Percentiles rank a stretch among this genome's conserved stretches.
These are phyloP conservation scores for Phymanthus crucifer DNA, from an alignment of 92 coral and sea anemone genomes.

Conservation along the genomic window DNA sequence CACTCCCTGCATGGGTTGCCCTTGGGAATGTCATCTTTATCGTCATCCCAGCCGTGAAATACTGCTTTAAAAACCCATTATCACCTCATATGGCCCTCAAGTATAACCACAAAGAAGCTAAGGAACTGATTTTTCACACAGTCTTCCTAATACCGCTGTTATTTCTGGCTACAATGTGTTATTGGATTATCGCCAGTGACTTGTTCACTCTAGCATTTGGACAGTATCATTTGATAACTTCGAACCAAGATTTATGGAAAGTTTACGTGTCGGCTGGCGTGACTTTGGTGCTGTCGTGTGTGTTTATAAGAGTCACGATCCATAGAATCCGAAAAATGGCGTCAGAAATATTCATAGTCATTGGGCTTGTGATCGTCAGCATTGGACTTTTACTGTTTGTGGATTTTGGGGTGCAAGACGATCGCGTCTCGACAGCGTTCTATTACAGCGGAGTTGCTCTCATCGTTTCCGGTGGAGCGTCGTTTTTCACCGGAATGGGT, in stretches of 20 bases:
- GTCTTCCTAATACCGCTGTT: constrained; percentile 51
- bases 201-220: constrained; percentile 87
- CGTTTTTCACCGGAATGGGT: constrained; percentile 84
- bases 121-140: constrained; percentile 66
- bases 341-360: constrained; percentile 63
- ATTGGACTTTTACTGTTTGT: constrained; percentile 70
- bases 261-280: constrained; percentile 81
- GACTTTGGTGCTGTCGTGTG: constrained; percentile 64
- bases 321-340: constrained; percentile 58
- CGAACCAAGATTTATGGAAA: constrained; percentile 79
- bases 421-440: constrained; percentile 45
- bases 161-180: constrained; percentile 76
- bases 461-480: constrained; percentile 88
- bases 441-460: constrained; percentile 78
- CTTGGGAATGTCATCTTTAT: constrained; percentile 66
- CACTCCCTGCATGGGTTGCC: constrained; percentile 91
- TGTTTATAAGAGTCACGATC: constrained; percentile 60
- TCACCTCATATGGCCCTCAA: constrained; percentile 96
- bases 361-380: constrained; percentile 69
- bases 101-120: constrained; percentile 86
- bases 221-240: constrained; percentile 72
- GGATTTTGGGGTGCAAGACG: constrained; percentile 52
- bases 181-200: constrained; percentile 87
- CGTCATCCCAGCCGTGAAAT: constrained; percentile 72
- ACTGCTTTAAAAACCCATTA: constrained; percentile 89